phyloP scores from a whole-genome alignment of 2,797 vertebrate genomes.

The Gymnodraco acuticeps region DNA sequence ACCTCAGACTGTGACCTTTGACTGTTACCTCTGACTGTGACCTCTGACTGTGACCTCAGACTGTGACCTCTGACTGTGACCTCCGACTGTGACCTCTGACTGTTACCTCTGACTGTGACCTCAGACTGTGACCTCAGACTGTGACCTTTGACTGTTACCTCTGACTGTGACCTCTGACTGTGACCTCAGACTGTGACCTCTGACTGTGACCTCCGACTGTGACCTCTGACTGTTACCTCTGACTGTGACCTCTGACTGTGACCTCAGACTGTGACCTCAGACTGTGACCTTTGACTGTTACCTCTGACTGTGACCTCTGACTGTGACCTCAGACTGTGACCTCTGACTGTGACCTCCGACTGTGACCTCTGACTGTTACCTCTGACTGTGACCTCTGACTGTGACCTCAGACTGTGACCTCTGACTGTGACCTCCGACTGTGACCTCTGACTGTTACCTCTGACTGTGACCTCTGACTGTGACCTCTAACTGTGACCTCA shows the following conservation, averaged over 20 bases:
- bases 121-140: not conserved
- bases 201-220: not conserved
- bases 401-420: too few relatives aligned
- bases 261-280: not conserved
- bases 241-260: not conserved
- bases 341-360: not conserved
- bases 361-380: not conserved
- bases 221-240: not conserved
- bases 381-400: not conserved
- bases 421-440: too few relatives aligned
- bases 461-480: too few relatives aligned
- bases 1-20: not conserved
- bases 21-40: not conserved
- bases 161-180: not conserved
- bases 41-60: not conserved
- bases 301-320: not conserved
- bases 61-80: too few relatives aligned
- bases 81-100: not conserved
- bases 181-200: not conserved
- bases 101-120: not conserved
- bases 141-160: too few relatives aligned
- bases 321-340: too few relatives aligned
- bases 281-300: not conserved
- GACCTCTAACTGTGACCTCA: not conserved
- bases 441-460: not conserved